Evolutionary conservation across 2,113 vertebrate genomes (phyloP).

Genomic region (Cyanoramphus novaezelandiae): DNA sequence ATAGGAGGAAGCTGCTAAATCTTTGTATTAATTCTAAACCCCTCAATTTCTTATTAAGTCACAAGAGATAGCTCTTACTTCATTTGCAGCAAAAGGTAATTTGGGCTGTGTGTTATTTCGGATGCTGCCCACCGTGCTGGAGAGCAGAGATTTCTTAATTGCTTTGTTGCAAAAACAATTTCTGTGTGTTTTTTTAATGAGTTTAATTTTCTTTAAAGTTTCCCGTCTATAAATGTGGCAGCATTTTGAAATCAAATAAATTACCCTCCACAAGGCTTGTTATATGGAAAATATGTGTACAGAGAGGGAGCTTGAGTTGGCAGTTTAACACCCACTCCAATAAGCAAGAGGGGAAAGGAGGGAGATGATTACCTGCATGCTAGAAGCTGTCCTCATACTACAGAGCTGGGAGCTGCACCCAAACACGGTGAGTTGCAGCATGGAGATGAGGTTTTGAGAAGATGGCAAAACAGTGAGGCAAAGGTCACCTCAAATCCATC

Average conservation of each 20-base stretch:
- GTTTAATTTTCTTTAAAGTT: constrained; percentile 77
- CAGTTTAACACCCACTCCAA: neutral
- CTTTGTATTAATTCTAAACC: constrained; percentile 62
- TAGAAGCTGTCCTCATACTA: neutral
- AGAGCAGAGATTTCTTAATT: constrained; percentile 67
- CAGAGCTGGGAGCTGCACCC: neutral
- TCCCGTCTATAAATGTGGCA: constrained; percentile 52
- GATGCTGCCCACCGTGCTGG: constrained; percentile 50
- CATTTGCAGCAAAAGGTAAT: constrained; percentile 70
- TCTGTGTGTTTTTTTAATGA: constrained; percentile 67
- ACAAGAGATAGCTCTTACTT: constrained; percentile 58
- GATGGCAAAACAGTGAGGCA: neutral
- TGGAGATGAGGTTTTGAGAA: neutral
- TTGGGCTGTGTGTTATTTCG: constrained; percentile 62
- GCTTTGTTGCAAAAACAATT: constrained; percentile 71
- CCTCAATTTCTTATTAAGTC: constrained; percentile 63
- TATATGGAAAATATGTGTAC: neutral
- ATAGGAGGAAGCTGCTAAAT: constrained; percentile 29
- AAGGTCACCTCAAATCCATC: neutral
- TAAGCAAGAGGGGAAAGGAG: neutral
- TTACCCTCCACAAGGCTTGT: constrained; percentile 38
- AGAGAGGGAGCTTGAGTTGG: neutral
- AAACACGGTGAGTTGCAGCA: neutral
- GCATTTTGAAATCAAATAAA: constrained; percentile 68
- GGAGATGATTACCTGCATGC: neutral